Base-by-base conservation (phyloP, 2,113 vertebrate species). In the Cephalopholis sonnerati region DNA sequence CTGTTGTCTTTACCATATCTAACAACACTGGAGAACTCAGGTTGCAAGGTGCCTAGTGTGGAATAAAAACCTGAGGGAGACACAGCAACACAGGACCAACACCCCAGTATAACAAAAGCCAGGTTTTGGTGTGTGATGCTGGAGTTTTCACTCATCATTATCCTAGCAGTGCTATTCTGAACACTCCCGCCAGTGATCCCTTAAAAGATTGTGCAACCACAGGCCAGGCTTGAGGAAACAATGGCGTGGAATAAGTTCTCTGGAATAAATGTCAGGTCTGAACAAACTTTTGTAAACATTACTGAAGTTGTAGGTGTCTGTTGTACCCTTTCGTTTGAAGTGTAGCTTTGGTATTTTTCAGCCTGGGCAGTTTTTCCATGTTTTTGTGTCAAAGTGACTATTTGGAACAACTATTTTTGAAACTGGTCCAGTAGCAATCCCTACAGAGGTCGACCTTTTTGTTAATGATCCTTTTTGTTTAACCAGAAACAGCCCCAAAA, bases 61-160 rank as follows among this genome's bases (percentile, higher is more conserved):
- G 54, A 77, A 57, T 69, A 4, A 29, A 79, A 87, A 79, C 79
- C 83, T 85, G 61, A 80, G 84, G 61, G 63, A 82, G 58, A 76
- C 51, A 44, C 18, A 69, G 74, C 57, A 63, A 81, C 70, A 25
- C 1, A 11, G 63, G 68, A 65, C 36, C 44, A 62, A 39, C 5
- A 57, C 24, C 32, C 6, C 11, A 13, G 39, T 39, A 44, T 48
- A 36, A 72, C 29, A 79, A 22, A 36, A 77, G 51, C 41, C 77
- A 66, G 36, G 20, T 76, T 50, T 44, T 64, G 62, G n/a, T 25
- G 50, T 20, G 67, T 25, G 63, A 55, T 54, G 62, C 55, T n/a
- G n/a, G 18, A 55, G 24, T 44, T 65, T 76, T 51, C 64, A 27
- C 48, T 48, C 46, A 3, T 27, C 20, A 61, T 76, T 50, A 77